phyloP scores from a whole-genome alignment of 2,797 vertebrate species.

The Agapornis canus region DNA sequence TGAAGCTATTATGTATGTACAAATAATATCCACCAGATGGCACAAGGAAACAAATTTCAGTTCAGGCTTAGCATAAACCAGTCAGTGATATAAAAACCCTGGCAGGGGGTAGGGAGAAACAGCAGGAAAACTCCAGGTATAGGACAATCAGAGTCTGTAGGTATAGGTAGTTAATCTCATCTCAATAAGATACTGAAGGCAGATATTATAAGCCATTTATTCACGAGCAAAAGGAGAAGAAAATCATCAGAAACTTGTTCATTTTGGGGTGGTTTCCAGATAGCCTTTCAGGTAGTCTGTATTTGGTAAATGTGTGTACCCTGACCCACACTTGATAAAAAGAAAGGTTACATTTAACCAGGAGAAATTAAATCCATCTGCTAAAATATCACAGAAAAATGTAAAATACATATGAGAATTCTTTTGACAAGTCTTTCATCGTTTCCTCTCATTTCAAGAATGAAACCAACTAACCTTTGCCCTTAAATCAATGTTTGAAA shows the following conservation, averaged over 20 bases:
- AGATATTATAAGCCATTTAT: not conserved
- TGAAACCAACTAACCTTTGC: not conserved
- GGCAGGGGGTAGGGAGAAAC: not conserved
- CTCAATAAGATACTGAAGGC: not conserved
- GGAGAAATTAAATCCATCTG: not conserved
- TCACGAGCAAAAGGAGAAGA: not conserved
- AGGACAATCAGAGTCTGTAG: not conserved
- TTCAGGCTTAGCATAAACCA: not conserved
- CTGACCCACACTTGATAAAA: accelerated
- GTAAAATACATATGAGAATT: not conserved
- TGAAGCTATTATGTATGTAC: not conserved
- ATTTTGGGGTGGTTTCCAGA: not conserved
- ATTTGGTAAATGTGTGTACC: not conserved
- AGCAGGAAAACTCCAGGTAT: not conserved
- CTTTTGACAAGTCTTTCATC: not conserved
- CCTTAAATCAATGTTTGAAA: not conserved
- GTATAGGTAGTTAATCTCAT: not conserved
- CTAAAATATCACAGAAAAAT: not conserved
- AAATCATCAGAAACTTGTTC: not conserved
- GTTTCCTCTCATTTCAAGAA: not conserved
- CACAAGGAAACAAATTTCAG: slow-evolving; percentile 72
- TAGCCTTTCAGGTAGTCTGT: not conserved
- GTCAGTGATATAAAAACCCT: accelerated
- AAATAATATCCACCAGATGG: slow-evolving; percentile 74
- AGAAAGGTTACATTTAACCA: not conserved